Evolutionary conservation across 92 coral and sea anemone species (phyloP), one percentile per base, ranked within the genome.

Genomic region (Meandrina meandrites): DNA sequence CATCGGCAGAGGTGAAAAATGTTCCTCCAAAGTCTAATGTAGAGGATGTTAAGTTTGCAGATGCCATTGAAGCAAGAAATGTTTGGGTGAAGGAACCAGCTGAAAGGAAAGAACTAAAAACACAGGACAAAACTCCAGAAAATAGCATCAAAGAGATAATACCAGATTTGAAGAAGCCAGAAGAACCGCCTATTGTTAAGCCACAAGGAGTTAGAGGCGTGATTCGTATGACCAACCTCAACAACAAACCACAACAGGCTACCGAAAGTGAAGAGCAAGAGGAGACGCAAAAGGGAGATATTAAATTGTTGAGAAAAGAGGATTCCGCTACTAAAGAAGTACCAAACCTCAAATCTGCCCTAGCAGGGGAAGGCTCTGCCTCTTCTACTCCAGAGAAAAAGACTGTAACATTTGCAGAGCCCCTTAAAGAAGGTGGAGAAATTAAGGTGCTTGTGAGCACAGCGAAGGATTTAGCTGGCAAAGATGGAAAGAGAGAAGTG

Each of bases 361-460:
- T 83, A 40, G 88, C 51, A 0, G 81, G 81, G 73, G 92, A 92
- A 24, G 51, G 79, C 45, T 19, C 83, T 17, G 42, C 36, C 3
- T n/a, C 58, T 0, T 48, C 73, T 47, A 13, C 71, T 50, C 93
- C 91, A 1, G 95, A 92, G 62, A 92, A 87, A 85, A 92, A 92
- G 91, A 92, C 95, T n/a, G 95, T 92, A 4, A 92, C 87, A 24
- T 92, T 92, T 90, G 93, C 93, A 0, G 95, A 92, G 47, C 85
- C 89, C 9, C 58, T 80, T 22, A 86, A 80, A 10, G 89, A 80
- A 68, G 79, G 47, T 10, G 83, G 77, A 17, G 88, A 85, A 77
- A 60, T 85, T 21, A 77, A 85, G 62, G 74, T 85, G 57, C 75
- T 75, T 2, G 17, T 83, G 16, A 83, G 72, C 79, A 71, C 79